Base-by-base conservation (phyloP, 2,113 vertebrate genomes). In the Orthonyx spaldingii region DNA sequence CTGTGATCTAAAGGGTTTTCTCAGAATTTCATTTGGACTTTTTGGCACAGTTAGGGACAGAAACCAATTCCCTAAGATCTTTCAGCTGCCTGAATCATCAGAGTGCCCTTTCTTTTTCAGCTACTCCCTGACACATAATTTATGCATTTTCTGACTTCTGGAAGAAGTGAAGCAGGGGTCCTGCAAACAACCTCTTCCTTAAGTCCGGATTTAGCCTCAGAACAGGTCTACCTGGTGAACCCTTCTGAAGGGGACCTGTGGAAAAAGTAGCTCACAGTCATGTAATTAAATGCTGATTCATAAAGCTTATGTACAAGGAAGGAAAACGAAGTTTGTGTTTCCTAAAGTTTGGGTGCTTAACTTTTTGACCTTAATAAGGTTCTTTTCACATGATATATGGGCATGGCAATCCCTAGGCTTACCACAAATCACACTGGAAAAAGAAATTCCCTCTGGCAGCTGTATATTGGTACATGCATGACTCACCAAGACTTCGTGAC, bases 301-400 rank as follows among this genome's bases (percentile, higher is more conserved):
- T 92, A 89, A 77, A 70, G 46, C 30, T 86, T 84, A 63, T 84
- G 79, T 74, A 89, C 68, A 42, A 92, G 89, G 89, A 94, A 93
- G 83, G 86, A 92, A 92, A 92, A 60, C 1, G 0, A 71, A 75
- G 47, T 71, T 78, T 93, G 41, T 59, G 42, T 90, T 96, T 96
- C 91, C 91, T 92, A 84, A 90, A 90, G 6, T 68, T 81, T 70
- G 80, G 8, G 47, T 70, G 69, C 89, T 96, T 95, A 94, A 93
- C 93, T 93, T 92, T 94, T 93, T 27, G 44, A 94, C 96, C 89
- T 89, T 92, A 90, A 74, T 90, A 94, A 90, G 16, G 68, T 70
- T 86, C 35, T 95, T 94, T 95, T 89, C 60, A 84, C 24, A 69
- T 66, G 63, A 39, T 84, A 55, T 59, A 86, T 44, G 56, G 42